Percentiles rank a stretch among this genome's conserved stretches.
phyloP scores from a whole-genome alignment of 2,797 vertebrate species.

The Amblyopsis hoosieri region DNA sequence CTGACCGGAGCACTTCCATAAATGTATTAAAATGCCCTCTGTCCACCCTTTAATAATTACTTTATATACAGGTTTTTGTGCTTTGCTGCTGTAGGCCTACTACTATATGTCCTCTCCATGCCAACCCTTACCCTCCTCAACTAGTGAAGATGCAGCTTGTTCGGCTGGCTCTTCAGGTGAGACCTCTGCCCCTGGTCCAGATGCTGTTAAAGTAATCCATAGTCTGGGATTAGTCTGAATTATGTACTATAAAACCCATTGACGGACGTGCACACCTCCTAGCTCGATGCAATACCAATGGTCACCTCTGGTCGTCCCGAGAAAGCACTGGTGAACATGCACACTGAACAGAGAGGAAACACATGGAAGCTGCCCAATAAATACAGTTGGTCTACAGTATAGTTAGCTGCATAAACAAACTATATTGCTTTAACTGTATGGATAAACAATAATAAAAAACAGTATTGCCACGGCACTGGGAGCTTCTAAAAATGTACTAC shows the following conservation, averaged over 20 bases:
- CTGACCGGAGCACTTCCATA: too few species aligned
- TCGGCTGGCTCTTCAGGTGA: slow-evolving; percentile 42
- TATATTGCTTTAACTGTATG: not conserved
- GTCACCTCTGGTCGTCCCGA: not conserved
- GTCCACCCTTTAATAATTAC: too few species aligned
- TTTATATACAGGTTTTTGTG: too few species aligned
- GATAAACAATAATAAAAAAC: not conserved
- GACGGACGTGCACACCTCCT: not conserved
- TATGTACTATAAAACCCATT: not conserved
- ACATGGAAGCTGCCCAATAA: slow-evolving; percentile 22
- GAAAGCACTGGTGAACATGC: slow-evolving; percentile 24
- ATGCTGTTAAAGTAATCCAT: slow-evolving; percentile 54
- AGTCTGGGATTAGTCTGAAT: slow-evolving; percentile 18
- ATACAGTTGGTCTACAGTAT: not conserved
- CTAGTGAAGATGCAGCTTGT: slow-evolving; percentile 34
- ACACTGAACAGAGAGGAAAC: not conserved
- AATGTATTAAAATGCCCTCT: too few species aligned
- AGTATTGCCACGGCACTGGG: too few species aligned
- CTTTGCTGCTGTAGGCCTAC: too few species aligned
- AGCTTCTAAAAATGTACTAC: too few species aligned
- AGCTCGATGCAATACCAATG: slow-evolving; percentile 21
- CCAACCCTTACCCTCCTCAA: slow-evolving; percentile 56
- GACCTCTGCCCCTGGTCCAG: slow-evolving; percentile 43
- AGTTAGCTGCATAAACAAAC: not conserved
- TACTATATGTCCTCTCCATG: not conserved